These are phyloP conservation scores for Pluvialis apricaria DNA, from an alignment of 2,113 vertebrate genomes.

Conservation along the genomic window DNA sequence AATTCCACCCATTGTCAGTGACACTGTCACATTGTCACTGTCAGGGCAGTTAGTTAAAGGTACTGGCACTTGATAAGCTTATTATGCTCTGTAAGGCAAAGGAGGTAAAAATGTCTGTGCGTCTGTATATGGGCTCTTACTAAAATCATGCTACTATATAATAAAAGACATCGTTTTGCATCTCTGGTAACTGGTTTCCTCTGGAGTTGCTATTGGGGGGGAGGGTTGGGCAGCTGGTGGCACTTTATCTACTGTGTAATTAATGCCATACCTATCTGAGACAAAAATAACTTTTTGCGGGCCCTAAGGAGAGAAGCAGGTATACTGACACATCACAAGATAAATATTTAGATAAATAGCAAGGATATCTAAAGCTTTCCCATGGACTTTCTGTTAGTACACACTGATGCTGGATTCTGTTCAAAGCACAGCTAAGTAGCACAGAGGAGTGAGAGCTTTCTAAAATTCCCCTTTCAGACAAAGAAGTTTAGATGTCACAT, in stretches of 20 bases:
- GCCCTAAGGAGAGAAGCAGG: not conserved
- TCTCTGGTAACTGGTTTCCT: not conserved
- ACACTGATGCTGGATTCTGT: not conserved
- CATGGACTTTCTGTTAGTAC: not conserved
- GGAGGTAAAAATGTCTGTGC: not conserved
- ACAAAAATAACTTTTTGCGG: not conserved
- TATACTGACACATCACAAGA: not conserved
- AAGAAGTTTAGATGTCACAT: slow-evolving; percentile 32
- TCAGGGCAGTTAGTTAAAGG: not conserved
- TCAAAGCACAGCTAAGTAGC: slow-evolving; percentile 12
- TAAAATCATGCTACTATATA: rapidly evolving
- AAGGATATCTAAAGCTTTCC: not conserved
- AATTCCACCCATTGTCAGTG: not conserved
- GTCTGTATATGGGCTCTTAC: not conserved
- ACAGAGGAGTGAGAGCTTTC: not conserved
- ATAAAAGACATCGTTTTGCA: not conserved
- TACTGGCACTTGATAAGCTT: not conserved
- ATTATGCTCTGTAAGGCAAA: not conserved
- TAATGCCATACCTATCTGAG: not conserved
- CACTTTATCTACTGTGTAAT: not conserved
- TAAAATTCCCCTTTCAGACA: slow-evolving; percentile 4
- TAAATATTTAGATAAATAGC: not conserved
- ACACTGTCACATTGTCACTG: not conserved
- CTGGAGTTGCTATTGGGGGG: not conserved
- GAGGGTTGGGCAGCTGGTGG: not conserved